Evolutionary conservation across 2,888 invertebrate genomes (phyloP).

Genomic region (Chaitophorus viminalis): DNA sequence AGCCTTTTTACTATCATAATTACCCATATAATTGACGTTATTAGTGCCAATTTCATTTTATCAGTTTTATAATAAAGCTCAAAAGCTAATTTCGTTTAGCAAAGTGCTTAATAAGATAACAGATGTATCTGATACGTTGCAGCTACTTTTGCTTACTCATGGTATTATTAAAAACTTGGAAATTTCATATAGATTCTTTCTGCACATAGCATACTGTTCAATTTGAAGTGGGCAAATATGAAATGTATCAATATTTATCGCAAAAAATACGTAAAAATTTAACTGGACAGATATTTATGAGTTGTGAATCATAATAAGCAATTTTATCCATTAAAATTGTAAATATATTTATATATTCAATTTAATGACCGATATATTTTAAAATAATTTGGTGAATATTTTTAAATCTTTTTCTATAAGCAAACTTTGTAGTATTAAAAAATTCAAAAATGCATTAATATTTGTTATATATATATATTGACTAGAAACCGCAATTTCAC

Average conservation of each 20-base stretch:
- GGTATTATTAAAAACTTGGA: constrained; percentile 27
- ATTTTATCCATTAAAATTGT: too few relatives aligned
- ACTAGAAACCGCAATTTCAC: too few relatives aligned
- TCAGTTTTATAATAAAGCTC: too few relatives aligned
- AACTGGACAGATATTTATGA: too few relatives aligned
- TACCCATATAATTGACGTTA: constrained; percentile 40
- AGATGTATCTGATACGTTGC: constrained; percentile 25
- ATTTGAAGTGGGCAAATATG: constrained; percentile 25
- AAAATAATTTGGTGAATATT: too few relatives aligned
- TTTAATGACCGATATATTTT: too few relatives aligned
- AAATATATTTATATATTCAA: too few relatives aligned
- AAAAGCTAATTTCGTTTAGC: constrained; percentile 15
- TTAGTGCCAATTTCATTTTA: constrained; percentile 28
- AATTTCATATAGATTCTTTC: constrained; percentile 26
- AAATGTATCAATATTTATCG: constrained; percentile 14
- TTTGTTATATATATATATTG: too few relatives aligned
- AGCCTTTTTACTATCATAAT: constrained; percentile 37
- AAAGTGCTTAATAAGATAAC: constrained; percentile 14
- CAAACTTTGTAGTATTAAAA: too few relatives aligned
- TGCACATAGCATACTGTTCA: constrained; percentile 28
- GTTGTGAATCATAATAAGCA: constrained; percentile 1
- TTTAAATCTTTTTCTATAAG: too few relatives aligned
- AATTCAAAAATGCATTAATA: too few relatives aligned
- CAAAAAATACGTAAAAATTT: neutral
- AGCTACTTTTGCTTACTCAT: constrained; percentile 36